These are phyloP conservation scores for Xestia c-nigrum DNA, from an alignment of 2,888 invertebrate genomes.

Conservation along the genomic window DNA sequence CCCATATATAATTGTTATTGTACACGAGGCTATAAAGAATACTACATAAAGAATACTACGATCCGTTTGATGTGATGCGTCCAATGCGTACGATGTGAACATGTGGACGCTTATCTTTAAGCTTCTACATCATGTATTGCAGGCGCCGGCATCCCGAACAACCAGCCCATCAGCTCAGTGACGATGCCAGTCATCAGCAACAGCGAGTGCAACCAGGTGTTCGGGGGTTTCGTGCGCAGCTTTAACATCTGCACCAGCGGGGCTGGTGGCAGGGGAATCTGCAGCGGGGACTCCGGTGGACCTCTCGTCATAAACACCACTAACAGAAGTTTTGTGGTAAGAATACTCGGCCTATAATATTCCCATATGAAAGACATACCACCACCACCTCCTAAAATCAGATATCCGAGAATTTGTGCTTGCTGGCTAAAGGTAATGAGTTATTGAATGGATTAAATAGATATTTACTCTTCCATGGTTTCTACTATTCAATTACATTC, in stretches of 20 bases:
- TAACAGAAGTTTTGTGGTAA: constrained; percentile 61
- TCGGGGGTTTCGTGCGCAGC: constrained; percentile 62
- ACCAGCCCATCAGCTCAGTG: constrained; percentile 76
- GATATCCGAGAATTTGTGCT: not conserved
- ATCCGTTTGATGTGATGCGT: too few species aligned
- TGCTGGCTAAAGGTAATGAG: not conserved
- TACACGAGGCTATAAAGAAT: not conserved
- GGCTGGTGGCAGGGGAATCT: constrained; percentile 72
- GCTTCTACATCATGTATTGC: constrained; percentile 1
- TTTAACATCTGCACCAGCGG: constrained; percentile 79
- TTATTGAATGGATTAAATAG: not conserved
- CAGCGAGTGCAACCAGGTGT: constrained; percentile 67
- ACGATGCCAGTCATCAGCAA: constrained; percentile 74
- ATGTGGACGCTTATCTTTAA: not conserved
- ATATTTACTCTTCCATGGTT: not conserved
- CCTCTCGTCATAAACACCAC: constrained; percentile 63
- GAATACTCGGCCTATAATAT: not conserved
- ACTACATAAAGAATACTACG: too few species aligned
- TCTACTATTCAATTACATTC: too few species aligned
- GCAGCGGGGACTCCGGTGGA: constrained; percentile 75
- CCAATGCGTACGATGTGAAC: too few species aligned
- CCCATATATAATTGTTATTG: too few species aligned
- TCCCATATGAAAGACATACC: too few species aligned
- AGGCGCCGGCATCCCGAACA: constrained; percentile 68
- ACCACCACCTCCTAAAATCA: not conserved